Percentiles rank a stretch among this genome's conserved stretches.
Conservation (phyloP, 2,888 invertebrate species). For the Sarcophaga subvicina region DNA sequence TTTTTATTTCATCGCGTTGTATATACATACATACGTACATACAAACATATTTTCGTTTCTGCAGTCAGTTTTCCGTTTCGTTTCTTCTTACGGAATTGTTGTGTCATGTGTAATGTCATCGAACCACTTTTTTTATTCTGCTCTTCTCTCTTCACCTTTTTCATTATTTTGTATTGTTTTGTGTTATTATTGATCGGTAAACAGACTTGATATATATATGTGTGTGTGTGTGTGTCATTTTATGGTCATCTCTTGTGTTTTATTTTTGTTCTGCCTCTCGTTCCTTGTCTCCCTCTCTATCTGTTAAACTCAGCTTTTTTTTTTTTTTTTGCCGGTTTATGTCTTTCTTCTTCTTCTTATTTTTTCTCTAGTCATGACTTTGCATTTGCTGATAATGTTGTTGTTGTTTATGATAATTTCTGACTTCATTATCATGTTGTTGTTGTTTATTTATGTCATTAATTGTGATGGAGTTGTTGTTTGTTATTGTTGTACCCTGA, state of each 20-base stretch:
- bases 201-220: constrained; percentile 17
- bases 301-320: constrained; percentile 29
- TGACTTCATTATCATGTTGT: constrained; percentile 43
- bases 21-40: not conserved
- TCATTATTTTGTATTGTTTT: not conserved
- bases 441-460: constrained; percentile 1
- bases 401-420: constrained; percentile 7
- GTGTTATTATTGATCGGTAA: constrained; percentile 7
- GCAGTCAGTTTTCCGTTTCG: constrained; percentile 34
- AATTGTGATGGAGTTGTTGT: not conserved
- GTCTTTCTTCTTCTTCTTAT: constrained; percentile 23
- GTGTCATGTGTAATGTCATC: constrained; percentile 69
- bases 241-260: constrained; percentile 13
- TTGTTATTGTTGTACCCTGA: constrained; percentile 21
- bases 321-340: constrained; percentile 28
- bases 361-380: constrained; percentile 66
- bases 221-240: constrained; percentile 11
- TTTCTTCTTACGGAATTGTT: constrained; percentile 62
- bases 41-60: constrained; percentile 8
- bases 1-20: not conserved
- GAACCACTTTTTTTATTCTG: constrained; percentile 59
- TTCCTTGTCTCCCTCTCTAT: constrained; percentile 43
- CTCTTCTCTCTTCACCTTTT: constrained; percentile 1
- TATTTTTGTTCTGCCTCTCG: constrained; percentile 24
- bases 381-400: constrained; percentile 53